phyloP scores from a whole-genome alignment of 2,888 invertebrate genomes.

The Cephus spinipes region DNA sequence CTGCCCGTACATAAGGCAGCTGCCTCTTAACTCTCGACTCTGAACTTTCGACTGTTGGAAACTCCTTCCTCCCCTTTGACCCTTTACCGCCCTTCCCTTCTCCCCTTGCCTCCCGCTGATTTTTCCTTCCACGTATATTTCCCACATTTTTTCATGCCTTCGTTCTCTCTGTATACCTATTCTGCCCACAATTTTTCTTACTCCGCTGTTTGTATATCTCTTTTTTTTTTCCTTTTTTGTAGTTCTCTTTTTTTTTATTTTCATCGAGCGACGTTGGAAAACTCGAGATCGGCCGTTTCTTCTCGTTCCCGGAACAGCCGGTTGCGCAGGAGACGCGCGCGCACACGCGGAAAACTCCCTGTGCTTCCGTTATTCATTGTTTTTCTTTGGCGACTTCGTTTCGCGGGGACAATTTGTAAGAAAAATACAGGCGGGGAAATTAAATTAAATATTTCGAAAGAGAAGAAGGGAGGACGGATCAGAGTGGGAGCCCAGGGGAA shows the following conservation, averaged over 20 bases:
- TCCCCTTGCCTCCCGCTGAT: not conserved
- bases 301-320: not conserved
- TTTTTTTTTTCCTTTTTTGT: not conserved
- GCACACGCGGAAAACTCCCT: not conserved
- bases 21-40: not conserved
- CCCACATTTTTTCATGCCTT: not conserved
- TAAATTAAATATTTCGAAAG: constrained; percentile 6
- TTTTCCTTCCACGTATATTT: not conserved
- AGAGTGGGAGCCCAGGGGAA: not conserved
- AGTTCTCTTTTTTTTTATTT: not conserved
- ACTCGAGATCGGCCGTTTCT: not conserved
- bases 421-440: not conserved
- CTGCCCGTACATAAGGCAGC: not conserved
- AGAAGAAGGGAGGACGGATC: not conserved
- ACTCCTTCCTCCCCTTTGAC: not conserved
- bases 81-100: too few relatives aligned
- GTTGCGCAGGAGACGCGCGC: too few relatives aligned
- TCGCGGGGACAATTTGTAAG: not conserved
- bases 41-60: not conserved
- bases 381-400: not conserved
- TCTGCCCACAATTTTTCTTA: not conserved
- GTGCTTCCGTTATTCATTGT: not conserved
- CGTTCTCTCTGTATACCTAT: not conserved
- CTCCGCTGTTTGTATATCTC: not conserved
- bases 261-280: not conserved